Evolutionary conservation across 2,888 invertebrate species (phyloP).

Genomic region (Oxytorus armatus): DNA sequence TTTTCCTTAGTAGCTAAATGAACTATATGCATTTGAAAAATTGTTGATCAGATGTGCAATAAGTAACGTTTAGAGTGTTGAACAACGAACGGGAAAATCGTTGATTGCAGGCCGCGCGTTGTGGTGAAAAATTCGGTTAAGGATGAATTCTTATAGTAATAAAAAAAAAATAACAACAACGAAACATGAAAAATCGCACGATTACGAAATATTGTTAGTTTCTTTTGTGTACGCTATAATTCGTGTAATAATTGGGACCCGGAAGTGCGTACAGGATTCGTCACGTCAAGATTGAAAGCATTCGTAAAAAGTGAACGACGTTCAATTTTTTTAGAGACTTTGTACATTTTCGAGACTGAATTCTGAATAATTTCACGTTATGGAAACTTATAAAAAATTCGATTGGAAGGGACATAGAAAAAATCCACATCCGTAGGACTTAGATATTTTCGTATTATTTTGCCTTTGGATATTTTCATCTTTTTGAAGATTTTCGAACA

Average conservation of each 20-base stretch:
- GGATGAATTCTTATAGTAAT: neutral
- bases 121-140: neutral
- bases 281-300: too few species aligned
- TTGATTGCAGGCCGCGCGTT: slow-evolving; percentile 21
- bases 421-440: too few species aligned
- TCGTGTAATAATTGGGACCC: slow-evolving; percentile 34
- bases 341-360: too few species aligned
- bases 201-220: slow-evolving; percentile 2
- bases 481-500: too few species aligned
- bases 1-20: neutral
- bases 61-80: neutral
- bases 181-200: slow-evolving; percentile 3
- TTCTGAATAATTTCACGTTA: too few species aligned
- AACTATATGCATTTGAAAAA: neutral
- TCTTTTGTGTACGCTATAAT: slow-evolving; percentile 28
- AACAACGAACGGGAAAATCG: neutral
- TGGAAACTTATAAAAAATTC: too few species aligned
- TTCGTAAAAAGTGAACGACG: too few species aligned
- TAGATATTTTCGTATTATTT: too few species aligned
- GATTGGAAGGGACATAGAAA: too few species aligned
- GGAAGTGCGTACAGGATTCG: too few species aligned
- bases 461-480: too few species aligned
- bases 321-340: too few species aligned
- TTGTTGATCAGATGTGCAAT: neutral
- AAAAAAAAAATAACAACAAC: slow-evolving; percentile 19